These are phyloP conservation scores for Heliconius himera DNA, from an alignment of 1,140 invertebrate genomes.

Conservation along the genomic window DNA sequence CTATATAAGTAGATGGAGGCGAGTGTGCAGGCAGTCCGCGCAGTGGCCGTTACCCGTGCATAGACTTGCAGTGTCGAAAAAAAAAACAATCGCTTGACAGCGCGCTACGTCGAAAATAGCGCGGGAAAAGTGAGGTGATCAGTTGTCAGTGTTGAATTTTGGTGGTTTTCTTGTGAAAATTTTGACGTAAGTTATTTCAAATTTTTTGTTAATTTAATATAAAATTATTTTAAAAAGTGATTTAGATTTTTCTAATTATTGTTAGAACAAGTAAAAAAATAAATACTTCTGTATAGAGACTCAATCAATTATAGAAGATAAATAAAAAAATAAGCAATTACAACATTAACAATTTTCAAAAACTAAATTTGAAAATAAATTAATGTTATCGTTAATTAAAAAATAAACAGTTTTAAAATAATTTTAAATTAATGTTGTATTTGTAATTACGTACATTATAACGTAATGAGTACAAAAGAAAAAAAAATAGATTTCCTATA, in stretches of 20 bases:
- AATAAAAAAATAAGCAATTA: neutral
- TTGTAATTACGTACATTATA: neutral
- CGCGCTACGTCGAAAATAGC: neutral
- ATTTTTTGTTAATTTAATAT: neutral
- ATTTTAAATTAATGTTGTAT: neutral
- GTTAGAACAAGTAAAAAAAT: neutral
- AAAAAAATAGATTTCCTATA: neutral
- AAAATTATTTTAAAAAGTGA: no score
- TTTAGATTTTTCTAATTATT: no score
- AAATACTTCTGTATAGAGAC: neutral
- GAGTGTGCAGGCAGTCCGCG: conserved; percentile 50
- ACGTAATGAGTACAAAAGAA: neutral
- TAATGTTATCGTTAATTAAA: neutral
- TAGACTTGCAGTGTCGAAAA: conserved; percentile 25
- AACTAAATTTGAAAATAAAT: neutral
- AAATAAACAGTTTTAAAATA: neutral
- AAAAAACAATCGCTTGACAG: conserved; percentile 11
- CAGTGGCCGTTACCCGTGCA: conserved; percentile 38
- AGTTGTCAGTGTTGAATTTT: neutral
- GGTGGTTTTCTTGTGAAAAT: conserved; percentile 6
- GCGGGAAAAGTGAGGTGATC: conserved; percentile 40
- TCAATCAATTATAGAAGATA: neutral
- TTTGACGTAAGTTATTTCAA: conserved; percentile 14
- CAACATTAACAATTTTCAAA: neutral
- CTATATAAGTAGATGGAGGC: conserved; percentile 58